Percentiles rank a stretch among this genome's conserved stretches.
These are phyloP conservation scores for Apistogramma diplotaenia DNA, from an alignment of 2,113 vertebrate genomes.

Conservation along the genomic window DNA sequence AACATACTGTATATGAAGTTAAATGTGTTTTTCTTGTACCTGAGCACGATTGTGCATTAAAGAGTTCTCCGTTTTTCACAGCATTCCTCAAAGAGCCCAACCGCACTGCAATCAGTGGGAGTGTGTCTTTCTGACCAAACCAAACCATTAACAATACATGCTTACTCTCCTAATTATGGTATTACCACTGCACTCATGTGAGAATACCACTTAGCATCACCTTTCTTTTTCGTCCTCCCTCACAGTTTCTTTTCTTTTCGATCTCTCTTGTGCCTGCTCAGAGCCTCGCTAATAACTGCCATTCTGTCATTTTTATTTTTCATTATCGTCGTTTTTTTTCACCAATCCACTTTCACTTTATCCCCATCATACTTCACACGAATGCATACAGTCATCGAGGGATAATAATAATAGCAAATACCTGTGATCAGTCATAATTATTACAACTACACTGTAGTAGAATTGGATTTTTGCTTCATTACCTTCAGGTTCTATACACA, in stretches of 20 bases:
- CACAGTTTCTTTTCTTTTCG: not conserved
- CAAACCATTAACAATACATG: not conserved
- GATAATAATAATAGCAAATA: slow-evolving; percentile 52
- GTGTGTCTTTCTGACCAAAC: not conserved
- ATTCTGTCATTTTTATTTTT: not conserved
- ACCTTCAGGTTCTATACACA: slow-evolving; percentile 45
- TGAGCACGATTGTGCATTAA: not conserved
- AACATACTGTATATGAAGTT: not conserved
- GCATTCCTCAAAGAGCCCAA: not conserved
- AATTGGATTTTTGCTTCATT: slow-evolving; percentile 75
- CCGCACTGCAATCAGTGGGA: not conserved
- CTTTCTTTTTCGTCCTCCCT: not conserved
- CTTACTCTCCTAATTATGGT: not conserved
- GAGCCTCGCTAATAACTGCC: slow-evolving; percentile 11
- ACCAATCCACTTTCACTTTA: not conserved
- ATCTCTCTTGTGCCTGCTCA: not conserved
- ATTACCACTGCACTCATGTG: slow-evolving; percentile 7
- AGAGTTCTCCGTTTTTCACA: not conserved
- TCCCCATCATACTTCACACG: slow-evolving; percentile 31
- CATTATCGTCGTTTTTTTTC: not conserved
- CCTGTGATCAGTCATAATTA: slow-evolving; percentile 70
- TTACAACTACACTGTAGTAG: slow-evolving; percentile 49
- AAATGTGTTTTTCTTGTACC: not conserved
- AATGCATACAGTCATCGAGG: slow-evolving; percentile 41
- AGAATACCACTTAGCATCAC: slow-evolving; percentile 18